phyloP scores from a whole-genome alignment of 2,113 vertebrate genomes.

The Sphyrna mokarran region DNA sequence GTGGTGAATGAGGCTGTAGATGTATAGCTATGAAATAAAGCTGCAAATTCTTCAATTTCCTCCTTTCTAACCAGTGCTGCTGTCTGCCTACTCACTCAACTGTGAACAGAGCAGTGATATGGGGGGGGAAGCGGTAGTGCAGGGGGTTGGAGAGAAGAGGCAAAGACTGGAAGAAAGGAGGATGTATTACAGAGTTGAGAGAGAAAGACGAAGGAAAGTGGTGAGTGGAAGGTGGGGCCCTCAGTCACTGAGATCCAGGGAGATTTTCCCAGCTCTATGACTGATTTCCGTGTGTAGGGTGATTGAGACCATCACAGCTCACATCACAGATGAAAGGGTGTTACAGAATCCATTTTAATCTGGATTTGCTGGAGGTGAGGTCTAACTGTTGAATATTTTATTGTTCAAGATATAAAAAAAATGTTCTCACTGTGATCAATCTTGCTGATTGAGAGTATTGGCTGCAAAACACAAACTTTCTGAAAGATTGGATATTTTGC shows the following conservation, averaged over 20 bases:
- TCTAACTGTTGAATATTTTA: not conserved
- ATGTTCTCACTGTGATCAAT: not conserved
- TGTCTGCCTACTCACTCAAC: too few species aligned
- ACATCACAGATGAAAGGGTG: too few species aligned
- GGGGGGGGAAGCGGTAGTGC: not conserved
- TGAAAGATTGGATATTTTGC: not conserved
- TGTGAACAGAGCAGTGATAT: not conserved
- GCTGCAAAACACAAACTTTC: not conserved
- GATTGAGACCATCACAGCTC: not conserved
- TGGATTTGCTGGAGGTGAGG: not conserved
- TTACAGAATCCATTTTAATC: not conserved
- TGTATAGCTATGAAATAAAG: not conserved
- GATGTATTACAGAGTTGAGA: not conserved
- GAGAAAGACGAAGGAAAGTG: not conserved
- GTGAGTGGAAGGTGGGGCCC: not conserved
- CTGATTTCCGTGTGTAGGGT: not conserved
- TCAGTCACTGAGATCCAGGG: not conserved
- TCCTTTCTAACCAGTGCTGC: not conserved
- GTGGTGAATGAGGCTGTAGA: not conserved
- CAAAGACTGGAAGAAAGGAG: too few species aligned
- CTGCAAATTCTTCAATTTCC: too few species aligned
- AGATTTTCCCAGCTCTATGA: not conserved
- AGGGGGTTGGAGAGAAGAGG: not conserved
- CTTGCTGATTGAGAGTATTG: not conserved
- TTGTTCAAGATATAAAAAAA: not conserved